A percentile compares a stretch with the other conserved stretches of the same genome.
These are phyloP conservation scores for Glyphotaelius pellucidus DNA, from an alignment of 2,888 invertebrate species.

Conservation along the genomic window DNA sequence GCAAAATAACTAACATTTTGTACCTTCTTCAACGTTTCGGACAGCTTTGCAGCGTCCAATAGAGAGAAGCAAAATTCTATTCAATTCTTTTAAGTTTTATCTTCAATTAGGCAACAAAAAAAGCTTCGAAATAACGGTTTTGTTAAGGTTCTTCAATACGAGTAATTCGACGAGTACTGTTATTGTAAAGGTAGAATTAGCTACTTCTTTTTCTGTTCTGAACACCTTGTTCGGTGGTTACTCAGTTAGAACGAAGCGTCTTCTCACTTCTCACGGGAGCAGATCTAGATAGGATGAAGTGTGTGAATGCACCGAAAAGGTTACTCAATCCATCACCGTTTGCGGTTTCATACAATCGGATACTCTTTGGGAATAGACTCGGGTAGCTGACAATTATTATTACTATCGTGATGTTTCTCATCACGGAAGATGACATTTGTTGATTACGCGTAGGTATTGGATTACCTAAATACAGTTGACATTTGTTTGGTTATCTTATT, in stretches of 20 bases:
- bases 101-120: neutral
- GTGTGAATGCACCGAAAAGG: constrained; percentile 57
- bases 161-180: neutral
- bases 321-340: constrained; percentile 59
- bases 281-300: constrained; percentile 44
- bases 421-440: constrained; percentile 42
- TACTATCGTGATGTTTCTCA: constrained; percentile 20
- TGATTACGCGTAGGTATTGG: constrained; percentile 42
- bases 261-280: constrained; percentile 61
- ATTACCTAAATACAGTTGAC: constrained; percentile 43
- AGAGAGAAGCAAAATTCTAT: neutral
- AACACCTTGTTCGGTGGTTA: constrained; percentile 42
- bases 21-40: neutral
- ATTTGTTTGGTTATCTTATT: constrained; percentile 33
- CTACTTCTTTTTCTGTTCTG: neutral
- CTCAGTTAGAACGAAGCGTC: constrained; percentile 53
- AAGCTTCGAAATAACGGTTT: neutral
- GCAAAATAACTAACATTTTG: neutral
- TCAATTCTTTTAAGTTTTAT: neutral
- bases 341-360: constrained; percentile 53
- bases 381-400: neutral
- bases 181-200: neutral
- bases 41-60: neutral
- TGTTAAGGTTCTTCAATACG: neutral
- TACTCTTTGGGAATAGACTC: constrained; percentile 16